Percentiles rank a stretch among this genome's conserved stretches.
Evolutionary conservation across 2,888 invertebrate species (phyloP).

Genomic region (Lasiommata megera): DNA sequence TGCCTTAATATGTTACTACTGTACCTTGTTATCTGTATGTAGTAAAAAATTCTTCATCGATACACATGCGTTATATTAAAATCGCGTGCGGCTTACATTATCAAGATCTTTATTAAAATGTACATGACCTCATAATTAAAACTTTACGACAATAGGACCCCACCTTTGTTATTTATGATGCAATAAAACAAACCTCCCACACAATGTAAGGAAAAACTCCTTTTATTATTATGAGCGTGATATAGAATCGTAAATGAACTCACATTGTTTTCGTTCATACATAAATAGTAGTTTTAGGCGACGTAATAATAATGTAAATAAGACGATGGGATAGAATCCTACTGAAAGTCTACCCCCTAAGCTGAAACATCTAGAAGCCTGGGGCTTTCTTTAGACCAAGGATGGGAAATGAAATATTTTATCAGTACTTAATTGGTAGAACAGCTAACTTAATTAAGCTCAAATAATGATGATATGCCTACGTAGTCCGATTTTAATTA

Average conservation of each 20-base stretch:
- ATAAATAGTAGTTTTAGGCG: neutral
- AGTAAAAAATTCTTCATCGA: slow-evolving; percentile 37
- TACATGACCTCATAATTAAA: slow-evolving; percentile 64
- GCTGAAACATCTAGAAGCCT: no score
- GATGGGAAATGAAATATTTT: no score
- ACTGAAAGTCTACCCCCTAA: no score
- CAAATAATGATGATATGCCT: no score
- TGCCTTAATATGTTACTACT: no score
- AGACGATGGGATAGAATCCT: neutral
- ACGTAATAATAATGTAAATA: neutral
- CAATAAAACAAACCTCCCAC: slow-evolving; percentile 13
- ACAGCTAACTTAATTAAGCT: no score
- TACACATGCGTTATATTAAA: slow-evolving; percentile 46
- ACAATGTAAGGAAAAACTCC: slow-evolving; percentile 14
- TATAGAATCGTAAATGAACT: slow-evolving; percentile 17
- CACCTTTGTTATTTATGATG: slow-evolving; percentile 16
- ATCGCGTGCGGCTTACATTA: slow-evolving; percentile 59
- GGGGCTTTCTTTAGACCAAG: no score
- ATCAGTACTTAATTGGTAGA: no score
- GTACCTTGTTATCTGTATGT: neutral
- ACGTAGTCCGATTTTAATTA: no score
- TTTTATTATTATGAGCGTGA: slow-evolving; percentile 11
- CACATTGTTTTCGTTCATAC: slow-evolving; percentile 9
- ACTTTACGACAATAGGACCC: slow-evolving; percentile 48
- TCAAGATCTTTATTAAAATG: slow-evolving; percentile 55